Evolutionary conservation across 2,888 invertebrate genomes (phyloP).

Genomic region (Apotomis capreana): DNA sequence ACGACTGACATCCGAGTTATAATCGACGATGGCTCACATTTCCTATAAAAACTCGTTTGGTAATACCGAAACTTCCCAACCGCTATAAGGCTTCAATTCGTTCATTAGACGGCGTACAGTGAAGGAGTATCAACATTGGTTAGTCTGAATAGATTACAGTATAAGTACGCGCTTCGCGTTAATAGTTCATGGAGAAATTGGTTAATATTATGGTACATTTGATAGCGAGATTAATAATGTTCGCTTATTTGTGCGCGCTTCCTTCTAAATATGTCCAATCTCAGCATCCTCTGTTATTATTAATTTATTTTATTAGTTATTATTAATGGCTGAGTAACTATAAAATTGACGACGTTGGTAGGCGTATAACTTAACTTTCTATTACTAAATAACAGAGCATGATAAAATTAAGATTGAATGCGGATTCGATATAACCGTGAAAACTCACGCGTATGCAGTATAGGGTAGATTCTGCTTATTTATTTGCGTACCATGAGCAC

Average conservation of each 20-base stretch:
- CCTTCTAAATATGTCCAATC: too few relatives aligned
- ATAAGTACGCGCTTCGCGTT: neutral
- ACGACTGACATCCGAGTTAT: slow-evolving; percentile 16
- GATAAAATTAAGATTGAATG: too few relatives aligned
- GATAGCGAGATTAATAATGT: neutral
- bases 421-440: too few relatives aligned
- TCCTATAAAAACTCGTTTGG: slow-evolving; percentile 1
- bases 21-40: slow-evolving; percentile 10
- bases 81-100: slow-evolving; percentile 1
- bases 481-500: too few relatives aligned
- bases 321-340: too few relatives aligned
- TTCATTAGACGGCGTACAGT: slow-evolving; percentile 2
- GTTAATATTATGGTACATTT: neutral
- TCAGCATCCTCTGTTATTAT: too few relatives aligned
- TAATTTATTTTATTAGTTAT: too few relatives aligned
- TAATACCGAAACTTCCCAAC: slow-evolving; percentile 6
- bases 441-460: too few relatives aligned
- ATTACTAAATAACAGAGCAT: too few relatives aligned
- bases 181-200: neutral
- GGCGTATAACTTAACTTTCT: too few relatives aligned
- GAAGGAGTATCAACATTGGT: neutral
- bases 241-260: slow-evolving; percentile 2
- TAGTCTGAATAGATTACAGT: neutral
- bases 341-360: too few relatives aligned
- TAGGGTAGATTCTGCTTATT: too few relatives aligned